Conservation (phyloP, 2,797 vertebrate genomes). For the Pterois miles region DNA sequence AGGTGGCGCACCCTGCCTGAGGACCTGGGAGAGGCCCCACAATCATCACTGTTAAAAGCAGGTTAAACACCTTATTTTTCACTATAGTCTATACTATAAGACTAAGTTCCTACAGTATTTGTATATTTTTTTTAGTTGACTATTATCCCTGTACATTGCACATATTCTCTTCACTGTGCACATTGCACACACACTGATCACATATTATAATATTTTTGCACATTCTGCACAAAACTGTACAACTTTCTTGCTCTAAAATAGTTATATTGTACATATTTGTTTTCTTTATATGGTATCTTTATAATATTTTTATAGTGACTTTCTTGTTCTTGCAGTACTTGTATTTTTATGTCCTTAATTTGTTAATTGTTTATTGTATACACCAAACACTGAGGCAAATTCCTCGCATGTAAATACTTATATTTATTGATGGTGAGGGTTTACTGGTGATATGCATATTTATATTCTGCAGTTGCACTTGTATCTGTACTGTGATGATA, state of each 20-base stretch:
- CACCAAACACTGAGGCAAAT: background rate
- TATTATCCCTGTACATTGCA: background rate
- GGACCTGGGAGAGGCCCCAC: background rate
- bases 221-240: background rate
- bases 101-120: background rate
- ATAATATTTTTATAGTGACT: background rate
- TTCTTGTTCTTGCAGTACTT: too few relatives aligned
- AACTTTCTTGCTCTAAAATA: background rate
- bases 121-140: background rate
- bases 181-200: background rate
- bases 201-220: background rate
- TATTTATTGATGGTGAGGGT: too few relatives aligned
- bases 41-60: background rate
- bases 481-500: background rate
- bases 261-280: background rate
- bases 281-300: background rate
- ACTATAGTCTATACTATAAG: background rate
- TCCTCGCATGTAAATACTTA: background rate
- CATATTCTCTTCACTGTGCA: background rate
- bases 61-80: background rate
- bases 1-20: too few relatives aligned
- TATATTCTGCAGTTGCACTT: background rate
- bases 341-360: background rate
- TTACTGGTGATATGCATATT: background rate
- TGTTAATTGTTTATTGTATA: background rate